Conservation (phyloP, 2,797 vertebrate genomes). For the Siniperca undulata region DNA sequence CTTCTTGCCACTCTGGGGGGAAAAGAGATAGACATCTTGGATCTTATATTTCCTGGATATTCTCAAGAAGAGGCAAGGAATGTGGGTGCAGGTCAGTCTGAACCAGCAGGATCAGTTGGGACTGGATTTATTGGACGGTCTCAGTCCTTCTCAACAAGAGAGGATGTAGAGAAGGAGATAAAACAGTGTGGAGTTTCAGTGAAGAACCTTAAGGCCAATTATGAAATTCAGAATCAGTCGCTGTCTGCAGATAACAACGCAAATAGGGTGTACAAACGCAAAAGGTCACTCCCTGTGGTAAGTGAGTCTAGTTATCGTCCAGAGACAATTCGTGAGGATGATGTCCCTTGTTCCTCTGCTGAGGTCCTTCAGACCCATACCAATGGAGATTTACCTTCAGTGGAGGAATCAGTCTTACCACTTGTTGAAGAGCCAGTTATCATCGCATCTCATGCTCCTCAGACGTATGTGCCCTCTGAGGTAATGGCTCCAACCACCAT, state of each 20-base stretch:
- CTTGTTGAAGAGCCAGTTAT: slow-evolving; percentile 82
- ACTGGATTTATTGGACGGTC: slow-evolving; percentile 87
- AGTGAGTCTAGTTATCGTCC: slow-evolving; percentile 77
- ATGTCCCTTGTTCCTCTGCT: slow-evolving; percentile 68
- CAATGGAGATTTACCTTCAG: slow-evolving; percentile 64
- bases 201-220: slow-evolving; percentile 93
- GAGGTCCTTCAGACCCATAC: slow-evolving; percentile 52
- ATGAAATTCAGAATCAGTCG: slow-evolving; percentile 86
- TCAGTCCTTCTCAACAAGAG: slow-evolving; percentile 92
- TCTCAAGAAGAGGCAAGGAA: slow-evolving; percentile 76
- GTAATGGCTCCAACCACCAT: slow-evolving; percentile 70
- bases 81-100: slow-evolving; percentile 50
- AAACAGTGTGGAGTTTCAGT: slow-evolving; percentile 95
- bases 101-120: slow-evolving; percentile 52
- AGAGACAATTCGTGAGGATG: slow-evolving; percentile 86
- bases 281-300: slow-evolving; percentile 84
- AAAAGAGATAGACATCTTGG: slow-evolving; percentile 87
- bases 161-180: slow-evolving; percentile 93
- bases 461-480: slow-evolving; percentile 71
- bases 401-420: slow-evolving; percentile 59
- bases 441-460: slow-evolving; percentile 66
- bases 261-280: slow-evolving; percentile 86
- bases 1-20: slow-evolving; percentile 89
- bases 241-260: slow-evolving; percentile 60
- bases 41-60: slow-evolving; percentile 84